Conservation (phyloP, 2,113 vertebrate species). For the Macroglossus sobrinus region DNA sequence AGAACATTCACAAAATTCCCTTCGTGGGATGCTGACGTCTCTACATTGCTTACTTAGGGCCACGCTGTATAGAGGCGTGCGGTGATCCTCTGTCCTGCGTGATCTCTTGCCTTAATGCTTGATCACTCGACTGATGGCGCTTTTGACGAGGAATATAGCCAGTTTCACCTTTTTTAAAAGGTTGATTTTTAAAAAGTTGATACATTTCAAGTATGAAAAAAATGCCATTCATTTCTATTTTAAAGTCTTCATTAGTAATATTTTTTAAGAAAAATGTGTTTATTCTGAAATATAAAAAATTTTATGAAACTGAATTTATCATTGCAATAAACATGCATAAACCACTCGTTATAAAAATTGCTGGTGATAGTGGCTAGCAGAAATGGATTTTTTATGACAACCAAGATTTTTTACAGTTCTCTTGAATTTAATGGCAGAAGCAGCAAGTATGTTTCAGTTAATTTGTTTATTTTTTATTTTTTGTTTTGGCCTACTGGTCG, state of each 20-base stretch:
- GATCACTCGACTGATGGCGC: slow-evolving; percentile 18
- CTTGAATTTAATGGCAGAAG: not conserved
- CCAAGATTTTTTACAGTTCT: not conserved
- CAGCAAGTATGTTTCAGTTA: not conserved
- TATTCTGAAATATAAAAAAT: slow-evolving; percentile 39
- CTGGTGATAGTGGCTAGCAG: not conserved
- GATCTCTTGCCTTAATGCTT: slow-evolving; percentile 5
- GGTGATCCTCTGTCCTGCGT: not conserved
- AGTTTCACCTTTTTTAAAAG: slow-evolving; percentile 46
- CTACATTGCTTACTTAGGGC: not conserved
- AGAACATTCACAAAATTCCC: not conserved
- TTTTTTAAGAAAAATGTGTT: slow-evolving; percentile 21
- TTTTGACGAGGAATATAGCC: slow-evolving; percentile 28
- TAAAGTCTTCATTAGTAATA: not conserved
- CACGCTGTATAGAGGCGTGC: not conserved
- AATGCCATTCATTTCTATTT: not conserved
- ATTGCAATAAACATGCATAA: slow-evolving; percentile 9
- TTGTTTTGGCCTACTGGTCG: not conserved
- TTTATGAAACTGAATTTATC: not conserved
- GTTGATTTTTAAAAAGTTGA: not conserved
- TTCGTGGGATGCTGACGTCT: not conserved
- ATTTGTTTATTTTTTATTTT: slow-evolving; percentile 12
- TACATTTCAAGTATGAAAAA: slow-evolving; percentile 20
- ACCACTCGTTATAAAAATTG: slow-evolving; percentile 47
- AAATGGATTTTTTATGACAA: slow-evolving; percentile 26